Evolutionary conservation across 2,113 vertebrate species (phyloP).

Genomic region (Caloenas nicobarica): DNA sequence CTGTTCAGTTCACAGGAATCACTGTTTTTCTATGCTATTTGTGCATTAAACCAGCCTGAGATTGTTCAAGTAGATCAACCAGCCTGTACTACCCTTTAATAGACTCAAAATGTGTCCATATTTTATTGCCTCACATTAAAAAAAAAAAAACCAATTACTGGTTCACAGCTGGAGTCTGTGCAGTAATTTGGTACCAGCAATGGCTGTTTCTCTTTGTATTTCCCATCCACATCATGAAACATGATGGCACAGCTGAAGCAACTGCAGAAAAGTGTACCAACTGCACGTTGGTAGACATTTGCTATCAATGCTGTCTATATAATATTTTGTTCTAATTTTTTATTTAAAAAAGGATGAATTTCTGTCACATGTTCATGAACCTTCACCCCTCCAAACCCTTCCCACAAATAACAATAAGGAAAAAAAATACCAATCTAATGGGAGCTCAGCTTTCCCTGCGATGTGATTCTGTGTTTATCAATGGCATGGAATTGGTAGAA

Average conservation of each 20-base stretch:
- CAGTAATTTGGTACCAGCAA: neutral
- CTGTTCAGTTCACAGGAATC: neutral
- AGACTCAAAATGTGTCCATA: conserved; percentile 11
- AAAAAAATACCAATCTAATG: neutral
- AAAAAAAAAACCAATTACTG: neutral
- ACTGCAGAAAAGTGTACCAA: neutral
- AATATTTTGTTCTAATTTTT: neutral
- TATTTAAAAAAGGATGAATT: neutral
- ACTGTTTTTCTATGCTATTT: neutral
- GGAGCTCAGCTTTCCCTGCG: neutral
- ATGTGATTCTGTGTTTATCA: neutral
- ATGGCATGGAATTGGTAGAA: neutral
- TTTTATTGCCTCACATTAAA: conserved; percentile 8
- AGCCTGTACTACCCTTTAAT: conserved; percentile 2
- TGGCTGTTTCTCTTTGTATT: neutral
- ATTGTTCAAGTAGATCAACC: conserved; percentile 18
- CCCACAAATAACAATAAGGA: neutral
- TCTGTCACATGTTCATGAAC: neutral
- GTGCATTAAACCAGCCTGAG: neutral
- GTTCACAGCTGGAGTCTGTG: neutral
- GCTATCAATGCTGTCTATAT: neutral
- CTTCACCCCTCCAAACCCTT: neutral
- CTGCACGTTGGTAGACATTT: neutral
- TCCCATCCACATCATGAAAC: neutral
- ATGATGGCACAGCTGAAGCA: neutral